phyloP scores from a whole-genome alignment of 2,797 vertebrate genomes.

The Halcyon chelicuti region DNA sequence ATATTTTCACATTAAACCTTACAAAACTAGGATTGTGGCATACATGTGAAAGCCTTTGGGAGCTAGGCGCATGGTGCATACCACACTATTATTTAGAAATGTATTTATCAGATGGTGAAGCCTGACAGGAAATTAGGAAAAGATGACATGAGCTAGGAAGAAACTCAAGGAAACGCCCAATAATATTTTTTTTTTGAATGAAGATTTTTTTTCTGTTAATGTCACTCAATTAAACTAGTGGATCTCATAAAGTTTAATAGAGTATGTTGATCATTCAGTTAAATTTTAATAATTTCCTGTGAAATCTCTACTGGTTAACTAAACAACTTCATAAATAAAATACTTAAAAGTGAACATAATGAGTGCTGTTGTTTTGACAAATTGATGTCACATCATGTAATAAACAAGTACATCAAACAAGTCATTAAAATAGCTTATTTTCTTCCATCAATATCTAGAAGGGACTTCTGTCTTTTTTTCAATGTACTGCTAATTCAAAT shows the following conservation, averaged over 20 bases:
- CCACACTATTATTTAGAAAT: background rate
- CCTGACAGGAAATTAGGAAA: background rate
- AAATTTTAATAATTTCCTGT: background rate
- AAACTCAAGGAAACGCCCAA: background rate
- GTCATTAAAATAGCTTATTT: background rate
- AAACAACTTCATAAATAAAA: background rate
- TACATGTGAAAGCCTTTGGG: background rate
- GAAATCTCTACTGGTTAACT: background rate
- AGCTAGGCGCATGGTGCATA: background rate
- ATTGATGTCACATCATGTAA: background rate
- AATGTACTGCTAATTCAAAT: background rate
- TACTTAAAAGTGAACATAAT: background rate
- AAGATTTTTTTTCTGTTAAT: background rate
- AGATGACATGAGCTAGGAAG: background rate
- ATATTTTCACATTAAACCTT: background rate
- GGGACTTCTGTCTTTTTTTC: background rate
- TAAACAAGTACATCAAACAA: background rate
- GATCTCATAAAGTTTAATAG: background rate
- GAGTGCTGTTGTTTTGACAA: background rate
- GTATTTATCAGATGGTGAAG: background rate
- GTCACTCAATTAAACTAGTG: background rate
- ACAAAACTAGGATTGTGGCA: background rate
- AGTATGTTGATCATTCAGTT: background rate
- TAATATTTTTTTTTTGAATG: too few species aligned
- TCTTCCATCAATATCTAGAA: background rate